Evolutionary conservation across 1,140 invertebrate genomes (phyloP).

Genomic region (Zaprionus lachaisei): DNA sequence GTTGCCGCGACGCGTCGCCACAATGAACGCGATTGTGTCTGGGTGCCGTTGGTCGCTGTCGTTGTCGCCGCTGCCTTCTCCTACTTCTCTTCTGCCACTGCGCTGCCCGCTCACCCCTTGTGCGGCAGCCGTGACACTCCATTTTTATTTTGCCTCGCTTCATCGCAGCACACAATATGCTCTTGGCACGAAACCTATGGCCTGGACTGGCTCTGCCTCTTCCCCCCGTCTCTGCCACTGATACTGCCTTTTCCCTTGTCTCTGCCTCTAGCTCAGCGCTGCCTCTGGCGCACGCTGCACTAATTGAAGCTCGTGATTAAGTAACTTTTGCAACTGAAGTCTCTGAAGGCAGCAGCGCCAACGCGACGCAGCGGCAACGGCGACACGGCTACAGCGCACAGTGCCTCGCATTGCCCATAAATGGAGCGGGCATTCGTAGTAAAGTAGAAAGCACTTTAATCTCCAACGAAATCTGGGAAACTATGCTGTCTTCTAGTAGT

Average conservation of each 20-base stretch:
- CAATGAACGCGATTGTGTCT: slow-evolving; percentile 69
- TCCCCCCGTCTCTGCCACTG: background rate
- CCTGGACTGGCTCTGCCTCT: slow-evolving; percentile 40
- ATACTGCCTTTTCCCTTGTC: background rate
- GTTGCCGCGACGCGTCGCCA: slow-evolving; percentile 31
- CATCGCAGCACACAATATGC: slow-evolving; percentile 51
- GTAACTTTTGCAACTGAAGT: slow-evolving; percentile 69
- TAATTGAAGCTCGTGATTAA: slow-evolving; percentile 82
- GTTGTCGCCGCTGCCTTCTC: slow-evolving; percentile 6
- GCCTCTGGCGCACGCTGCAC: slow-evolving; percentile 33
- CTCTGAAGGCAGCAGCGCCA: slow-evolving; percentile 4
- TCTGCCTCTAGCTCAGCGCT: slow-evolving; percentile 17
- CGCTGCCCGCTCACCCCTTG: background rate
- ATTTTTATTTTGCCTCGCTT: slow-evolving; percentile 72
- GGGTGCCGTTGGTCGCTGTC: slow-evolving; percentile 22
- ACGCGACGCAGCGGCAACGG: slow-evolving; percentile 32
- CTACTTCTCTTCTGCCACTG: background rate
- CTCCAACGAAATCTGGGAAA: background rate
- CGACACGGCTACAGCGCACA: background rate
- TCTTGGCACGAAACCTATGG: slow-evolving; percentile 70
- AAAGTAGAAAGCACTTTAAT: background rate
- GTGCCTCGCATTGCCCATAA: slow-evolving; percentile 1
- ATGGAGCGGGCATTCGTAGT: background rate
- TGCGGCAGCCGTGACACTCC: slow-evolving; percentile 74
- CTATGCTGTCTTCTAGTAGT: background rate